Base-by-base conservation (phyloP, 2,113 vertebrate species). In the Oryzias melastigma region DNA sequence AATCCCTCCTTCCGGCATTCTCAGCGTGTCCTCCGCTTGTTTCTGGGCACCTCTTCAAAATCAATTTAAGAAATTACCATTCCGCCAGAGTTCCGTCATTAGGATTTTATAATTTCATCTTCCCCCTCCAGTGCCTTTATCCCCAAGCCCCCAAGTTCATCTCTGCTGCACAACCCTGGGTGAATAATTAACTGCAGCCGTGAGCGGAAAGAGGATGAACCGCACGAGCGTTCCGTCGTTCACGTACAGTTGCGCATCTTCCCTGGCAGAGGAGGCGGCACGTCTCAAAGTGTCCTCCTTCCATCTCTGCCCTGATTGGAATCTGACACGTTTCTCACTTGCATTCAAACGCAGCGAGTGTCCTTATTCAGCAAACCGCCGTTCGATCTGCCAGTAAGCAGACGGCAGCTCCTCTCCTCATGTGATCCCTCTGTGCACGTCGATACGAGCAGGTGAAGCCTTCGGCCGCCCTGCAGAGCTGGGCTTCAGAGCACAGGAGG, bases 21-120 rank as follows among this genome's bases (percentile, higher is more conserved):
- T 74, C 62, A 25, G 43, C 74, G 69, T 78, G 76, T 78, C 65
- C 60, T 50, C 59, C 29, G 20, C 27, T 77, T 78, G 80, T 81
- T 84, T 84, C 82, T 85, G 85, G 81, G 84, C 82, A 87, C 70
- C 88, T 85, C 73, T 84, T 90, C 83, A 85, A 90, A 91, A 89
- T 89, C 87, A 85, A 88, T 88, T 89, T 85, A 80, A 85, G 78
- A 80, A 85, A 89, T 89, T 90, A 85, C 82, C 84, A 90, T 90
- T 87, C 87, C 80, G 80, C 78, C 79, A 22, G 78, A 86, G 87
- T 84, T 86, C 83, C 74, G 68, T 86, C 89, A 89, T 91, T 88
- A 85, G 85, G 80, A 82, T 87, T 87, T 88, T 78, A 88, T 91
- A 91, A 91, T 89, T 91, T 86, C 86, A 91, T 88, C 85, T 85